A percentile compares a stretch with the other conserved stretches of the same genome.
phyloP scores from a whole-genome alignment of 2,113 vertebrate genomes.

The Poeciliopsis occidentalis region DNA sequence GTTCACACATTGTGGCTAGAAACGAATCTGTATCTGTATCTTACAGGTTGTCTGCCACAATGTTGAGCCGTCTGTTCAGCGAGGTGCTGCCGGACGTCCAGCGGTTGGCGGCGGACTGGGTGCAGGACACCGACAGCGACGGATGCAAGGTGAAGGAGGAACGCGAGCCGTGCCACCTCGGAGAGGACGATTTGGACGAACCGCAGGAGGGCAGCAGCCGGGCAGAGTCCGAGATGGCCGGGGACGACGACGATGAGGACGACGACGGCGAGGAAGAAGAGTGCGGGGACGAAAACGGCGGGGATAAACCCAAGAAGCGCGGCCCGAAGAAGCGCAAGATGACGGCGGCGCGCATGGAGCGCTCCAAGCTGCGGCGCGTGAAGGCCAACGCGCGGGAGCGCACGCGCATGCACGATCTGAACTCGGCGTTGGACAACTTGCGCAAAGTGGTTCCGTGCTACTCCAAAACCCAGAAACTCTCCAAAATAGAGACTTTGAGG shows the following conservation, averaged over 20 bases:
- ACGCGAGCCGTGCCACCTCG: slow-evolving; percentile 72
- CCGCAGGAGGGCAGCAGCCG: slow-evolving; percentile 78
- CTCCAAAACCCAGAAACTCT: slow-evolving; percentile 97
- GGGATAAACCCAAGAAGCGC: slow-evolving; percentile 92
- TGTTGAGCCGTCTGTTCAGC: slow-evolving; percentile 98
- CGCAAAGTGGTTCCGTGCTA: slow-evolving; percentile 98
- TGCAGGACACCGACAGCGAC: slow-evolving; percentile 86
- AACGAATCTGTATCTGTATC: slow-evolving; percentile 1
- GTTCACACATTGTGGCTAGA: background rate
- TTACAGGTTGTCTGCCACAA: slow-evolving; percentile 79
- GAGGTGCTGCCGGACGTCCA: slow-evolving; percentile 96
- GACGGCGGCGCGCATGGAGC: slow-evolving; percentile 91
- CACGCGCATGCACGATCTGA: slow-evolving; percentile 98
- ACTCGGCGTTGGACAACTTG: slow-evolving; percentile 97
- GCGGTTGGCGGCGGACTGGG: slow-evolving; percentile 92
- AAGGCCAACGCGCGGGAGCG: slow-evolving; percentile 96
- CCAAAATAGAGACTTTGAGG: slow-evolving; percentile 96
- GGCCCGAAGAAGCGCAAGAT: slow-evolving; percentile 98
- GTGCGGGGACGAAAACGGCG: slow-evolving; percentile 85
- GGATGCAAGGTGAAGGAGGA: slow-evolving; percentile 78
- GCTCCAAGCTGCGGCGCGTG: slow-evolving; percentile 91
- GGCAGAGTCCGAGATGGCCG: slow-evolving; percentile 78
- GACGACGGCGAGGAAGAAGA: slow-evolving; percentile 92
- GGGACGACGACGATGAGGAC: slow-evolving; percentile 80
- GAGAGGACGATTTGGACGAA: slow-evolving; percentile 86